A percentile compares a stretch with the other conserved stretches of the same genome.
phyloP scores from a whole-genome alignment of 2,797 vertebrate species.

The Pangasius mekongensis region DNA sequence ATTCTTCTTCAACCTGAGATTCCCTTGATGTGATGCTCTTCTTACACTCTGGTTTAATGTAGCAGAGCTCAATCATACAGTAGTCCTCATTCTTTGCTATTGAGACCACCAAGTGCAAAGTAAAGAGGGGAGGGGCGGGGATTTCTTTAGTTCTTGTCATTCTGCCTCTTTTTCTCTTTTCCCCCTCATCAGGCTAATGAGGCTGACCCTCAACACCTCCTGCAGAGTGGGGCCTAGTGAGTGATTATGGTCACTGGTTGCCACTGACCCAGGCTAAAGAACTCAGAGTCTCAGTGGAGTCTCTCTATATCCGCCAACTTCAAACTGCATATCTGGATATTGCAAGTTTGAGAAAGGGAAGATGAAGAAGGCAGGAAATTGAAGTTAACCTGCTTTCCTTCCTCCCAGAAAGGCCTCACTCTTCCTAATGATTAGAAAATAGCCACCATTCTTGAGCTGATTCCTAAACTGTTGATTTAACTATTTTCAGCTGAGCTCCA shows the following conservation, averaged over 20 bases:
- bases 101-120: slow-evolving; percentile 12
- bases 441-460: background rate
- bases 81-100: slow-evolving; percentile 7
- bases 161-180: slow-evolving; percentile 6
- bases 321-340: slow-evolving; percentile 50
- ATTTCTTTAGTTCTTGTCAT: slow-evolving; percentile 25
- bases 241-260: slow-evolving; percentile 48
- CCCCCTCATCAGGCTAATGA: slow-evolving; percentile 43
- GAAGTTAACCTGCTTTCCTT: slow-evolving; percentile 37
- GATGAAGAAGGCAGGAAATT: slow-evolving; percentile 30
- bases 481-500: slow-evolving; percentile 4
- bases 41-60: slow-evolving; percentile 19
- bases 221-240: slow-evolving; percentile 29
- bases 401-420: background rate
- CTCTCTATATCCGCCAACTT: slow-evolving; percentile 20
- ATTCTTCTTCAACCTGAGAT: background rate
- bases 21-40: background rate
- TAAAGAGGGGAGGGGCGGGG: background rate
- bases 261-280: slow-evolving; percentile 50
- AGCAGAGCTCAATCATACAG: slow-evolving; percentile 12
- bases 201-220: slow-evolving; percentile 40
- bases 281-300: slow-evolving; percentile 29
- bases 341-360: slow-evolving; percentile 34
- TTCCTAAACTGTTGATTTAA: background rate
- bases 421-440: background rate